A percentile compares a stretch with the other conserved stretches of the same genome.
phyloP scores from a whole-genome alignment of 2,113 vertebrate species.

The Abramis brama region DNA sequence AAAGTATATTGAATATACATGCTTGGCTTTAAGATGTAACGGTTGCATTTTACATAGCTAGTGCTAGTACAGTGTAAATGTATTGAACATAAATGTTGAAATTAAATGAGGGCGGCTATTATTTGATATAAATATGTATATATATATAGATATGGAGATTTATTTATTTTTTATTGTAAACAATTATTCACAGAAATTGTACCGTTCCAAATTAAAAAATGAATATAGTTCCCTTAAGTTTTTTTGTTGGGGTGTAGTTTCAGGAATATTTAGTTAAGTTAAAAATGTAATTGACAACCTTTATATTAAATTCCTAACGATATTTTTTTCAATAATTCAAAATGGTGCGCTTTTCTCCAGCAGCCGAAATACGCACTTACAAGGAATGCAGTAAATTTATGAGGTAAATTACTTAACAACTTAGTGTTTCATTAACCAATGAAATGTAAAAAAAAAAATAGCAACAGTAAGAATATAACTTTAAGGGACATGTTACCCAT shows the following conservation, averaged over 20 bases:
- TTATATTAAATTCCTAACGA: not conserved
- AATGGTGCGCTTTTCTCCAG: not conserved
- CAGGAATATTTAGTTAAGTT: not conserved
- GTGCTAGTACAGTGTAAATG: not conserved
- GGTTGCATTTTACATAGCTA: not conserved
- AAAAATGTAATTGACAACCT: not conserved
- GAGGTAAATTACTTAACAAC: not conserved
- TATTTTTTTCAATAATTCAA: not conserved
- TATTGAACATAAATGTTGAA: not conserved
- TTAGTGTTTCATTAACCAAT: not conserved
- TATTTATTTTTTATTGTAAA: not conserved
- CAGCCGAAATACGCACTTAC: no score
- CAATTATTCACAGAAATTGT: not conserved
- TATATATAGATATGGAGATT: no score
- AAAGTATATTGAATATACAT: not conserved
- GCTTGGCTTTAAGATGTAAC: not conserved
- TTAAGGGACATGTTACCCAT: not conserved
- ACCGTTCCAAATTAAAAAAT: not conserved
- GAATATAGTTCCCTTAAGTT: not conserved
- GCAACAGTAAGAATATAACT: not conserved
- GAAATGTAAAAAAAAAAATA: not conserved
- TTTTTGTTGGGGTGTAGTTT: not conserved
- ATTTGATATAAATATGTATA: not conserved
- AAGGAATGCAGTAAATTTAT: no score
- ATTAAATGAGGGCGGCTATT: not conserved